phyloP scores from a whole-genome alignment of 2,888 invertebrate species.

The Nomada ruficornis region DNA sequence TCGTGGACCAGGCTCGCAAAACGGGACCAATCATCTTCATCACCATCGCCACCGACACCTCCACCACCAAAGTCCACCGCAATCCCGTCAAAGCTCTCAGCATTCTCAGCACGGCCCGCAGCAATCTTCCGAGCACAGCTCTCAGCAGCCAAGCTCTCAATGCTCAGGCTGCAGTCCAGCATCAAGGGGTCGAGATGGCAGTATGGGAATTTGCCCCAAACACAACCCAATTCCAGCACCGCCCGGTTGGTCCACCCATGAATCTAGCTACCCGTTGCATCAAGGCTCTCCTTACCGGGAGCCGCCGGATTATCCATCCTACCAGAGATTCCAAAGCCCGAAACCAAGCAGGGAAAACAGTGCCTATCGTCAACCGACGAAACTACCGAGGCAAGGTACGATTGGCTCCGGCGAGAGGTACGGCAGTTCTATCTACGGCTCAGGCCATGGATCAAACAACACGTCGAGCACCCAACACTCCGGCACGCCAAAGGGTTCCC shows the following conservation, averaged over 20 bases:
- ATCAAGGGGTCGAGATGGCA: conserved; percentile 71
- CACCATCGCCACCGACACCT: conserved; percentile 63
- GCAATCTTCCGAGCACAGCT: conserved; percentile 44
- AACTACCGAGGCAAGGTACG: conserved; percentile 67
- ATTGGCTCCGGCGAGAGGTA: conserved; percentile 80
- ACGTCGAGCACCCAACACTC: conserved; percentile 73
- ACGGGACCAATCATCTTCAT: conserved; percentile 70
- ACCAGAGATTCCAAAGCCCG: conserved; percentile 78
- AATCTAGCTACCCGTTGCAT: conserved; percentile 69
- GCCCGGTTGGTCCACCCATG: conserved; percentile 80
- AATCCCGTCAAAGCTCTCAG: conserved; percentile 56
- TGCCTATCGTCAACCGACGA: conserved; percentile 64
- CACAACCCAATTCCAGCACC: conserved; percentile 81
- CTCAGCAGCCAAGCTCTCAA: conserved; percentile 65
- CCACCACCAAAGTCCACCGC: conserved; percentile 61
- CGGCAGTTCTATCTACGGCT: conserved; percentile 78
- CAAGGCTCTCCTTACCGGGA: conserved; percentile 70
- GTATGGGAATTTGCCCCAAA: conserved; percentile 73
- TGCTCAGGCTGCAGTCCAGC: conserved; percentile 78
- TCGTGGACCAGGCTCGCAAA: conserved; percentile 71
- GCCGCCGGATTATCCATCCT: conserved; percentile 73
- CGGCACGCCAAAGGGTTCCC: conserved; percentile 65
- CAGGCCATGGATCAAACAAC: conserved; percentile 71
- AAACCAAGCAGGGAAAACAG: conserved; percentile 65
- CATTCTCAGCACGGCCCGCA: conserved; percentile 60